Percentiles rank a stretch among this genome's conserved stretches.
These are phyloP conservation scores for Choloepus hoffmanni DNA, from an alignment of 2,113 vertebrate genomes.

Conservation along the genomic window DNA sequence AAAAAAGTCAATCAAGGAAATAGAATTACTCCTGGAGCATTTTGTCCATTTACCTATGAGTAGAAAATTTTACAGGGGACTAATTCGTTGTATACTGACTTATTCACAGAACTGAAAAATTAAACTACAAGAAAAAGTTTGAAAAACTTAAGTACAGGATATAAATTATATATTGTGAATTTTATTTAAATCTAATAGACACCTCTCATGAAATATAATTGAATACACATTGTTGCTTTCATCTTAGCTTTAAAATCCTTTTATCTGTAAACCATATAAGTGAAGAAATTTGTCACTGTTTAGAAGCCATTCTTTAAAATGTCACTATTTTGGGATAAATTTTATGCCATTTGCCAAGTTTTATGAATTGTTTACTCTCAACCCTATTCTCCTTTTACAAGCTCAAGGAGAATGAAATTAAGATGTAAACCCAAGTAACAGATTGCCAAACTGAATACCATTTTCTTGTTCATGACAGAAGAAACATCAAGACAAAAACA, in stretches of 20 bases:
- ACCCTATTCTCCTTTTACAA: neutral
- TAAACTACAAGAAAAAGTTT: neutral
- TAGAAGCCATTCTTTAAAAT: neutral
- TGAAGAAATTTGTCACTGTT: neutral
- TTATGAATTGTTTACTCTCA: neutral
- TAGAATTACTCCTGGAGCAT: neutral
- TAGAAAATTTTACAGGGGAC: neutral
- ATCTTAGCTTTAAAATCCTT: neutral
- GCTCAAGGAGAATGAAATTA: neutral
- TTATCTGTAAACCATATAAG: neutral
- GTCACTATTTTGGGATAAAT: neutral
- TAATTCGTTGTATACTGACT: neutral
- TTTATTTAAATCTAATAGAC: slow-evolving; percentile 14
- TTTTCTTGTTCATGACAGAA: neutral
- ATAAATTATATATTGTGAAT: neutral
- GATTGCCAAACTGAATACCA: neutral
- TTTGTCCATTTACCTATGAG: neutral
- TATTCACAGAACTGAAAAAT: neutral
- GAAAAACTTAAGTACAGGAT: neutral
- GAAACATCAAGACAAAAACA: neutral
- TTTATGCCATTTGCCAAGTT: neutral
- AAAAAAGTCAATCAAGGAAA: neutral
- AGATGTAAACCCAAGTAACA: neutral
- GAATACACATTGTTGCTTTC: neutral
- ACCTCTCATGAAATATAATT: neutral